Percentiles rank a stretch among this genome's conserved stretches.
These are phyloP conservation scores for Drosophila siamana DNA, from an alignment of 2,888 invertebrate species.

Conservation along the genomic window DNA sequence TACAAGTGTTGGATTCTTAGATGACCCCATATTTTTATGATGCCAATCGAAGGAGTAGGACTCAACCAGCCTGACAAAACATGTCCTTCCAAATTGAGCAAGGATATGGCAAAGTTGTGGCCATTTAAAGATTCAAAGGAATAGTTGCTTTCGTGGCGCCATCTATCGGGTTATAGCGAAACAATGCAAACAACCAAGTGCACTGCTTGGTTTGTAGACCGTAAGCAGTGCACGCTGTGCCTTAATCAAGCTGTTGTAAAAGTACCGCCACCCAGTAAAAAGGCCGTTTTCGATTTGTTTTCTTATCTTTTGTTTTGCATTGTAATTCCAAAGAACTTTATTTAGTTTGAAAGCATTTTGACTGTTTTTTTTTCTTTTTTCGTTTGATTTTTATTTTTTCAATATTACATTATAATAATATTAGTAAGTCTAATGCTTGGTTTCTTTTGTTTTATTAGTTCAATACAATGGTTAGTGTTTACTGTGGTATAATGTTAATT, in stretches of 20 bases:
- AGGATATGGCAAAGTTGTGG: not conserved
- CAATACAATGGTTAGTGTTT: conserved; percentile 68
- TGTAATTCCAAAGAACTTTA: conserved; percentile 84
- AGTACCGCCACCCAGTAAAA: not conserved
- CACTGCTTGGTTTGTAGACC: not conserved
- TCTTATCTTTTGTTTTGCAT: conserved; percentile 72
- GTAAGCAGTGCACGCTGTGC: conserved; percentile 9
- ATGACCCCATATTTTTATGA: conserved; percentile 1
- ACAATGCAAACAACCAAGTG: not conserved
- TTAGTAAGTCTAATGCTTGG: conserved; percentile 73
- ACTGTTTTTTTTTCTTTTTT: conserved; percentile 47
- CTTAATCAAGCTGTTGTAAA: not conserved
- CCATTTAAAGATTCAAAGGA: not conserved
- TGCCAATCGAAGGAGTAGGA: not conserved
- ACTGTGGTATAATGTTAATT: conserved; percentile 55
- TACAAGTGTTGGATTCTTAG: not conserved
- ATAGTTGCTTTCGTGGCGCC: conserved; percentile 15
- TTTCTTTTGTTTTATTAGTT: conserved; percentile 51
- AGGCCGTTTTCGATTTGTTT: conserved; percentile 37
- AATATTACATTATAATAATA: conserved; percentile 73
- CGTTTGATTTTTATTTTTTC: conserved; percentile 42
- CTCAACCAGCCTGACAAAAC: not conserved
- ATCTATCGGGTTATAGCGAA: not conserved
- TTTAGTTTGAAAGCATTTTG: conserved; percentile 83
- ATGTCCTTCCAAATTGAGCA: not conserved